Percentiles rank a stretch among this genome's conserved stretches.
These are phyloP conservation scores for Himalopsyche tibetana DNA, from an alignment of 2,888 invertebrate species.

Conservation along the genomic window DNA sequence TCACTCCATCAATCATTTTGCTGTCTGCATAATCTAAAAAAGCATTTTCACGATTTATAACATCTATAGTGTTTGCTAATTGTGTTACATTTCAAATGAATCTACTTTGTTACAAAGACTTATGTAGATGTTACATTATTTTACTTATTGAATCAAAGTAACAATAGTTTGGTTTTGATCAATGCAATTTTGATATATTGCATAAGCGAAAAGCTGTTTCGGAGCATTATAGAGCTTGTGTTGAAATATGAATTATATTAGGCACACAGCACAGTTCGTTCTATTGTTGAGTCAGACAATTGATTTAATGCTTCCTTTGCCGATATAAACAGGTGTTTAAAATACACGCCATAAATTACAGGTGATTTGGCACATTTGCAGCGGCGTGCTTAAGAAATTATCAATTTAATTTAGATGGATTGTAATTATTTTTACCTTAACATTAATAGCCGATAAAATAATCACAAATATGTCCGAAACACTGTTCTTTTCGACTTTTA, in stretches of 20 bases:
- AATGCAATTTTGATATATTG: background rate
- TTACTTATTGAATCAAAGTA: conserved; percentile 13
- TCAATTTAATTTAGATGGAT: too few species aligned
- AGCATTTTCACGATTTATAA: too few species aligned
- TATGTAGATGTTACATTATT: too few species aligned
- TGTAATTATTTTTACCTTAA: too few species aligned
- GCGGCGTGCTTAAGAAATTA: too few species aligned
- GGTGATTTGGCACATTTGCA: background rate
- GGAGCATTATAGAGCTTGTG: background rate
- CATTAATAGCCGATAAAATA: too few species aligned
- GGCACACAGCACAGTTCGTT: background rate
- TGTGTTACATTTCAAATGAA: background rate
- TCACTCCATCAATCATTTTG: too few species aligned
- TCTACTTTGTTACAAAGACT: too few species aligned
- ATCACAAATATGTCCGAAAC: too few species aligned
- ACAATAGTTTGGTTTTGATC: conserved; percentile 17
- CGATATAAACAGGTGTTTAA: conserved; percentile 19
- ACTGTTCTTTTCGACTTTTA: too few species aligned
- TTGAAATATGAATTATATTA: conserved; percentile 5
- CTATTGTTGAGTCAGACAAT: conserved; percentile 26
- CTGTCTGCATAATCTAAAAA: too few species aligned
- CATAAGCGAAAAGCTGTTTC: background rate
- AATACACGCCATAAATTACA: conserved; percentile 18
- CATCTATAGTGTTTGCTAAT: background rate
- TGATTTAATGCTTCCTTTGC: conserved; percentile 17